Evolutionary conservation across 2,888 invertebrate genomes (phyloP).

Genomic region (Sesia apiformis): DNA sequence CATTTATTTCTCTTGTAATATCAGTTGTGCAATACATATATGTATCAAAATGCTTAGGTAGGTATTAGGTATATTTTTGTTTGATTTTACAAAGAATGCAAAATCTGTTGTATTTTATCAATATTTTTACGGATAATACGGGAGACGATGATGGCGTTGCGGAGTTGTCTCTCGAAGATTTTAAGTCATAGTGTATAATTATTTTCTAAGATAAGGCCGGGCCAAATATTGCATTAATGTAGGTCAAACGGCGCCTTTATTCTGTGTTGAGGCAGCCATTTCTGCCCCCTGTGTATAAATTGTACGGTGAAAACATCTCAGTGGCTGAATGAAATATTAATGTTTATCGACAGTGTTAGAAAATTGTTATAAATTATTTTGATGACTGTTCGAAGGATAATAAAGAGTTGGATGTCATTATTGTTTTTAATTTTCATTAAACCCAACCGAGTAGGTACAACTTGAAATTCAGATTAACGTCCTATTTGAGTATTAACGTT

Average conservation of each 20-base stretch:
- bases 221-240: constrained; percentile 72
- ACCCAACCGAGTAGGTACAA: too few species aligned
- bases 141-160: constrained; percentile 34
- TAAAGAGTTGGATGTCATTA: constrained; percentile 76
- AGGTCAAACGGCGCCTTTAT: constrained; percentile 60
- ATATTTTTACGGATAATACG: constrained; percentile 63
- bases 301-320: constrained; percentile 64
- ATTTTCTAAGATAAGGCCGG: constrained; percentile 71
- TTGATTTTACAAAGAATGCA: constrained; percentile 67
- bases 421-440: constrained; percentile 23
- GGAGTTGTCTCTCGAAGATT: constrained; percentile 33
- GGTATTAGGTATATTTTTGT: constrained; percentile 68
- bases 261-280: constrained; percentile 47
- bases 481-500: too few species aligned
- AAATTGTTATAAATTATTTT: constrained; percentile 77
- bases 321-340: constrained; percentile 69
- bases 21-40: constrained; percentile 70
- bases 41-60: constrained; percentile 68
- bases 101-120: constrained; percentile 70
- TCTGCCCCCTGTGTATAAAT: constrained; percentile 56
- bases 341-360: constrained; percentile 74
- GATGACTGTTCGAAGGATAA: constrained; percentile 77
- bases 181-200: constrained; percentile 71
- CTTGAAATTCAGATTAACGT: too few species aligned
- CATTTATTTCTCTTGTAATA: constrained; percentile 53